phyloP scores from a whole-genome alignment of 2,888 invertebrate genomes.

The Cybosia mesomella region DNA sequence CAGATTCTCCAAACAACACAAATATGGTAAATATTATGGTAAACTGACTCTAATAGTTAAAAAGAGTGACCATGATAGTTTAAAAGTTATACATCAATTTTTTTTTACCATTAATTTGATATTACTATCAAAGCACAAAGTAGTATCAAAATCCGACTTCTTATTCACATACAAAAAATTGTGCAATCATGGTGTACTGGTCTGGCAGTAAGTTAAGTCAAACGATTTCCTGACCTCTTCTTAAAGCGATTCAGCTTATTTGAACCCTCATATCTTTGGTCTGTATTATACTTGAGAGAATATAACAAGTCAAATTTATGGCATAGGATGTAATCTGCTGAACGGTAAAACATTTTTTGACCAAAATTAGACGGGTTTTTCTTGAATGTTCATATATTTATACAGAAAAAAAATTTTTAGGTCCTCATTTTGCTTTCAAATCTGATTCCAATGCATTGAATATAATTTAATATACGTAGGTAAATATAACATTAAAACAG shows the following conservation, averaged over 20 bases:
- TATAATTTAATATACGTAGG: no score
- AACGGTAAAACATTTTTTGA: neutral
- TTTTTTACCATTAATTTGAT: no score
- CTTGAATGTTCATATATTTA: neutral
- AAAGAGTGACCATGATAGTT: no score
- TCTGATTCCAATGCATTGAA: neutral
- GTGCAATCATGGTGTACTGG: neutral
- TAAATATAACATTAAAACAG: slow-evolving; percentile 6
- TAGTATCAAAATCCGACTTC: no score
- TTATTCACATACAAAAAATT: neutral
- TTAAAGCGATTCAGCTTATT: slow-evolving; percentile 13
- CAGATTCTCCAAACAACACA: no score
- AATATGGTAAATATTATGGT: no score
- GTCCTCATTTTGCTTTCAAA: neutral
- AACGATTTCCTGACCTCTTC: slow-evolving; percentile 3
- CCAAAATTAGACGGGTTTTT: neutral
- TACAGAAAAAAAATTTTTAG: neutral
- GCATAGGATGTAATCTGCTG: neutral
- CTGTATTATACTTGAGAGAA: slow-evolving; percentile 3
- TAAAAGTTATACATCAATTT: no score
- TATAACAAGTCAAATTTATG: slow-evolving; percentile 9
- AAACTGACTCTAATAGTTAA: no score
- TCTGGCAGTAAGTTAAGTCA: neutral
- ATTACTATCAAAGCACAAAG: neutral
- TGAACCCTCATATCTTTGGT: slow-evolving; percentile 14